These are phyloP conservation scores for Poeciliopsis turneri DNA, from an alignment of 2,797 vertebrate species.

Conservation along the genomic window DNA sequence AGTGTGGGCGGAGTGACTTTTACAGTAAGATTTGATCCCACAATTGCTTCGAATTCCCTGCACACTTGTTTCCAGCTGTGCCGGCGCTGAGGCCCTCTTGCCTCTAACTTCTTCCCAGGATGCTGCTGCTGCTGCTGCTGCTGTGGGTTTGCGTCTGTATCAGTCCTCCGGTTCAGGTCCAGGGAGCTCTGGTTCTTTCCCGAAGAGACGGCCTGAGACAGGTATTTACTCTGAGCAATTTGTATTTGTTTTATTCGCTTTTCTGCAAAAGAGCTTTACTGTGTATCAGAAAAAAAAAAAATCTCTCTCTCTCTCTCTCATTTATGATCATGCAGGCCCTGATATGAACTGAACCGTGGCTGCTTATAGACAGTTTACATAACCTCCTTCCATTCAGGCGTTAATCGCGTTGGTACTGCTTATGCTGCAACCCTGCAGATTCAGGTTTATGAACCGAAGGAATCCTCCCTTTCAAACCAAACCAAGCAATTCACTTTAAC, in stretches of 20 bases:
- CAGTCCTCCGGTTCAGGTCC: conserved; percentile 28
- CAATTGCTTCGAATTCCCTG: conserved; percentile 43
- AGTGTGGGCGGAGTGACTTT: conserved; percentile 41
- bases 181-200: conserved; percentile 56
- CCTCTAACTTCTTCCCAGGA: conserved; percentile 21
- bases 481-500: neutral
- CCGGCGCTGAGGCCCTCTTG: neutral
- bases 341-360: neutral
- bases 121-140: conserved; percentile 44
- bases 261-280: neutral
- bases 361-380: neutral
- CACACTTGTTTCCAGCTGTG: conserved; percentile 38
- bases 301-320: neutral
- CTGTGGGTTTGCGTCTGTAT: conserved; percentile 47
- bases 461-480: neutral
- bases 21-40: conserved; percentile 30
- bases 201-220: conserved; percentile 35
- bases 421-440: neutral
- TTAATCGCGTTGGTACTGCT: neutral
- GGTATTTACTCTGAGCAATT: conserved; percentile 49
- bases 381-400: neutral
- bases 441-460: neutral
- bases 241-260: neutral
- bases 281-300: neutral
- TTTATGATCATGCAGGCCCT: neutral